A percentile compares a stretch with the other conserved stretches of the same genome.
Evolutionary conservation across 2,888 invertebrate species (phyloP).

Genomic region (Metacarcinus magister): DNA sequence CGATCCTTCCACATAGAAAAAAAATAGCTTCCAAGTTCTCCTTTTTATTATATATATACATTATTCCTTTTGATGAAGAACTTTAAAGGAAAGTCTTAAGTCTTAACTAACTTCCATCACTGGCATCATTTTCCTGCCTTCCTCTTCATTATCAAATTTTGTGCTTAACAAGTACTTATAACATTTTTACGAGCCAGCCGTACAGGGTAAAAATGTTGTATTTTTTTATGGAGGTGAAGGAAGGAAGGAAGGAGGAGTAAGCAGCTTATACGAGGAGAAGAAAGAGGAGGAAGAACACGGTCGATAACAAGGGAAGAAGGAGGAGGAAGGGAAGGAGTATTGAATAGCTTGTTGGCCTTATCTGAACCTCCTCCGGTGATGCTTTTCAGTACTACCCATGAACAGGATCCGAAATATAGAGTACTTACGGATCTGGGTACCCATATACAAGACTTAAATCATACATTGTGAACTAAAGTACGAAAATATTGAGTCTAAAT

Average conservation of each 20-base stretch:
- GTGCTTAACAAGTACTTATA: constrained; percentile 1
- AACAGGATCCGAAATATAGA: too few species aligned
- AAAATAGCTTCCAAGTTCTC: not conserved
- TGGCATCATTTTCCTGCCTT: not conserved
- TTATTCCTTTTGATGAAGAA: not conserved
- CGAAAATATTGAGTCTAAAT: too few species aligned
- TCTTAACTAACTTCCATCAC: not conserved
- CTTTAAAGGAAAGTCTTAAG: not conserved
- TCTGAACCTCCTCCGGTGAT: not conserved
- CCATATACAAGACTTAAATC: too few species aligned
- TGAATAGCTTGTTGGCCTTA: not conserved
- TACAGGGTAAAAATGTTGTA: not conserved
- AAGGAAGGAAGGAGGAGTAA: not conserved
- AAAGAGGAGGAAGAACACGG: not conserved
- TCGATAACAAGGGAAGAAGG: not conserved
- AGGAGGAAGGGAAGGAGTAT: not conserved
- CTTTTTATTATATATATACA: not conserved
- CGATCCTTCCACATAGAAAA: not conserved
- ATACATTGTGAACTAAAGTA: too few species aligned
- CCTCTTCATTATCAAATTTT: not conserved
- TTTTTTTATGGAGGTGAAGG: not conserved
- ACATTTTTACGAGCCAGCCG: not conserved
- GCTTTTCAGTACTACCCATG: not conserved
- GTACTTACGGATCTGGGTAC: too few species aligned
- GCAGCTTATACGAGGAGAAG: not conserved